Base-by-base conservation (phyloP, 1,140 invertebrate species). In the Bemisia tabaci region DNA sequence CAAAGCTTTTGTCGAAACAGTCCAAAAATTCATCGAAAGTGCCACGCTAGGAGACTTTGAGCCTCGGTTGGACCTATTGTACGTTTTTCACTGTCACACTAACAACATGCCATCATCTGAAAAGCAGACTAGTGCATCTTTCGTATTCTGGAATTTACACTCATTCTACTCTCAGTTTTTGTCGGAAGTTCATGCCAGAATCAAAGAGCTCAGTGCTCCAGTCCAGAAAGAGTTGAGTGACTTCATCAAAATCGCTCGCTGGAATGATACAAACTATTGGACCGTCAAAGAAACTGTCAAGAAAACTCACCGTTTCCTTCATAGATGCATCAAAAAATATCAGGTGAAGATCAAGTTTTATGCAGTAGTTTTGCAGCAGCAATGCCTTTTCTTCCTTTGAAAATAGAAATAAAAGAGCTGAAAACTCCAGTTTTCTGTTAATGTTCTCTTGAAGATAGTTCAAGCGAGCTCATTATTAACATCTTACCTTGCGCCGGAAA, bases 181-280 rank as follows among this genome's bases (percentile, higher is more conserved):
- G 0, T 69, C 77, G 0, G 80, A 83, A 72, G 83, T 98, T 0
- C 73, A 78, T 0, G 77, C 79, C 1, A 80, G 83, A 64, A 85
- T 95, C 1, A 82, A 84, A 23, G 79, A 83, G 2, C 77, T 88
- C 9, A 83, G 87, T 65, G 73, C 79, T 0, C 92, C 93, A 0
- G 91, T 97, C 67, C 92, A 97, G 71, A 95, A 94, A 78, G 90
- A 94, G 76, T 74, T 98, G 1, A 89, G 89, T 69, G 92, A 96
- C 68, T 95, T 94, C 76, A 90, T 98, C 0, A 97, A 97, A 76
- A 97, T 98, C 60, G 89, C 88, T n/a, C 82, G 91, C 33, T 98
- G 95, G 90, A 80, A 84, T 70, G 95, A 98, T 73, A 85, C 95
- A 1, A 97, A 90, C 74, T 95, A 95, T 75, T 97, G 91, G 85